These are phyloP conservation scores for Aspidiotus rigidus DNA, from an alignment of 2,888 invertebrate species.

Conservation along the genomic window DNA sequence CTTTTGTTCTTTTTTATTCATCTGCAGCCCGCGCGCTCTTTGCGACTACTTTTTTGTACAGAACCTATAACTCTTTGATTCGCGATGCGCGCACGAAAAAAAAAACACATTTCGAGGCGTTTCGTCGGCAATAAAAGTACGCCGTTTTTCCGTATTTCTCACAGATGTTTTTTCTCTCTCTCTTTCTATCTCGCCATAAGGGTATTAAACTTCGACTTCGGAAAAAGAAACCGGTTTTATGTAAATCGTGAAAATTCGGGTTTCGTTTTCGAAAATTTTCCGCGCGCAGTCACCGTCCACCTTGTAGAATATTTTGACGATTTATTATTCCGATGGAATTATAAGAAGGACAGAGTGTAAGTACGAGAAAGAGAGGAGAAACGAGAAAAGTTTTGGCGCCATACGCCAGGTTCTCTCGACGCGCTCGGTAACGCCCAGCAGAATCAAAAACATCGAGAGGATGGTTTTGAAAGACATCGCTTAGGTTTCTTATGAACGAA, in stretches of 20 bases:
- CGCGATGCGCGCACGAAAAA: not conserved
- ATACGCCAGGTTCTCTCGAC: not conserved
- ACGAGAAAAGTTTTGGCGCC: not conserved
- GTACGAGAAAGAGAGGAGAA: too few relatives aligned
- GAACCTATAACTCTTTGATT: not conserved
- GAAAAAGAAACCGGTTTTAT: not conserved
- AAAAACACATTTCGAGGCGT: not conserved
- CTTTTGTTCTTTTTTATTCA: constrained; percentile 27
- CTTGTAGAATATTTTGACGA: not conserved
- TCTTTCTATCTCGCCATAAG: not conserved
- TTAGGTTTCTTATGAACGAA: not conserved
- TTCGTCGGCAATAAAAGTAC: constrained; percentile 2
- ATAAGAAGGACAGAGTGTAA: not conserved
- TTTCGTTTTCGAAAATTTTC: not conserved
- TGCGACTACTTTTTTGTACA: not conserved
- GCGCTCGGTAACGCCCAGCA: constrained; percentile 2
- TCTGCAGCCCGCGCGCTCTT: not conserved
- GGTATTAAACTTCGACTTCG: not conserved
- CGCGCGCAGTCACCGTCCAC: not conserved
- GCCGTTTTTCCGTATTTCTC: not conserved
- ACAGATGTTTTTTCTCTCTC: not conserved
- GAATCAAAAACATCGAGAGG: not conserved
- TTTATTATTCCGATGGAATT: not conserved
- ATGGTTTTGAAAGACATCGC: constrained; percentile 2
- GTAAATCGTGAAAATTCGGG: not conserved